phyloP scores from a whole-genome alignment of 1,140 invertebrate genomes.

The Cheumatopsyche charites region DNA sequence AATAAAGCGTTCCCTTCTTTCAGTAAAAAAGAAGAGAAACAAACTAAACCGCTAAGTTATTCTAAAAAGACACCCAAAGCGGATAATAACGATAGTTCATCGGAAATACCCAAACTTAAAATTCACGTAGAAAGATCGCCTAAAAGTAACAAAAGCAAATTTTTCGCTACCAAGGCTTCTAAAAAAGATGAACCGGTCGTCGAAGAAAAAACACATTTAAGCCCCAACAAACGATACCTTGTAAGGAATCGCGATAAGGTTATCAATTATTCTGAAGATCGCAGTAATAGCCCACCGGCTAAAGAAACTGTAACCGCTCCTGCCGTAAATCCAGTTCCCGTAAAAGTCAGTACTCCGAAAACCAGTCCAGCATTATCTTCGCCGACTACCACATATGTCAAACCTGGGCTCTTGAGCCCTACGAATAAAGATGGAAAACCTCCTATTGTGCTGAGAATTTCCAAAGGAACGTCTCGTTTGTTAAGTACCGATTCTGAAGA shows the following conservation, averaged over 20 bases:
- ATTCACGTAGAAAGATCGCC: constrained; percentile 58
- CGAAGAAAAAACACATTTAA: constrained; percentile 54
- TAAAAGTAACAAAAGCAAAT: constrained; percentile 53
- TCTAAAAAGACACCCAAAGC: constrained; percentile 42
- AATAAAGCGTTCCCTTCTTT: constrained; percentile 66
- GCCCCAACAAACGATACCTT: constrained; percentile 59
- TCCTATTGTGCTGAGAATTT: constrained; percentile 67
- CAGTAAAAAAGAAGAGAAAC: constrained; percentile 58
- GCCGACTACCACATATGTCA: constrained; percentile 53
- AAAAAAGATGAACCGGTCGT: constrained; percentile 56
- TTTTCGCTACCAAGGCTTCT: constrained; percentile 57
- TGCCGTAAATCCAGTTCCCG: constrained; percentile 29
- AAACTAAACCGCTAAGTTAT: constrained; percentile 50
- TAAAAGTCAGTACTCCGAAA: constrained; percentile 54
- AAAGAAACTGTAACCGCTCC: constrained; percentile 43
- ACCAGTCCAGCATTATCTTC: constrained; percentile 57
- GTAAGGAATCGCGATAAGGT: constrained; percentile 59
- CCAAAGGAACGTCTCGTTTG: constrained; percentile 67
- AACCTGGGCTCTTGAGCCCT: constrained; percentile 56
- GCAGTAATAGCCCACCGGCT: constrained; percentile 57
- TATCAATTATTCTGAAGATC: constrained; percentile 62
- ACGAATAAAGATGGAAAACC: constrained; percentile 52
- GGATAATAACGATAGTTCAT: constrained; percentile 24
- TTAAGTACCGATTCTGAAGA: constrained; percentile 69
- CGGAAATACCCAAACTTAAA: constrained; percentile 46